These are phyloP conservation scores for Ancistrus triradiatus DNA, from an alignment of 2,113 vertebrate genomes.

Conservation along the genomic window DNA sequence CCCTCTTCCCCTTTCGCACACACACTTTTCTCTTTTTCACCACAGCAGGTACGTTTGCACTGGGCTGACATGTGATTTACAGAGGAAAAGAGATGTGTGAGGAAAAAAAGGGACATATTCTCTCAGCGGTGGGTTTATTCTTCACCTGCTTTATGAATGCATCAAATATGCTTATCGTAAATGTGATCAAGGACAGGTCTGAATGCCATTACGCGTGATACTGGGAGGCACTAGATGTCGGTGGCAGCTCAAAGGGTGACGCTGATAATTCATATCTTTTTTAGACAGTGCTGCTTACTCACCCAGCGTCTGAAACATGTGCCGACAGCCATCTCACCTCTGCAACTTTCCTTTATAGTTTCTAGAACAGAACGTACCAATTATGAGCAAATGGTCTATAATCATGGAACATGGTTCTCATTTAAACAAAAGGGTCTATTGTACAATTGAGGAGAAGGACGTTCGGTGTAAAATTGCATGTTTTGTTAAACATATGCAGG, in stretches of 20 bases:
- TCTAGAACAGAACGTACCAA: neutral
- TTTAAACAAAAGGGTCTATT: no score
- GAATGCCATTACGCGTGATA: conserved; percentile 79
- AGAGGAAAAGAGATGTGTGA: conserved; percentile 76
- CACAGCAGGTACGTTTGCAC: conserved; percentile 86
- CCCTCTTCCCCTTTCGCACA: conserved; percentile 58
- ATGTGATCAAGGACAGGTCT: conserved; percentile 75
- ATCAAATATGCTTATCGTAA: conserved; percentile 83
- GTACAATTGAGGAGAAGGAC: no score
- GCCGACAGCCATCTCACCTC: neutral
- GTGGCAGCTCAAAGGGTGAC: conserved; percentile 85
- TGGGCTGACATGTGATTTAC: conserved; percentile 97
- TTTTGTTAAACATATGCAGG: no score
- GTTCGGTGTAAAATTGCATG: no score
- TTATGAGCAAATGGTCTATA: no score
- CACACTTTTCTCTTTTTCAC: conserved; percentile 72
- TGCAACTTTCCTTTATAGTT: neutral
- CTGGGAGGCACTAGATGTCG: conserved; percentile 68
- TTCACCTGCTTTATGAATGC: conserved; percentile 83
- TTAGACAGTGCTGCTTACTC: conserved; percentile 54
- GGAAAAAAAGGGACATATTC: conserved; percentile 63
- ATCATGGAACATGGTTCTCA: no score
- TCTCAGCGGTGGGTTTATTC: conserved; percentile 83
- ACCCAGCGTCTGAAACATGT: neutral
- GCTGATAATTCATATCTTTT: conserved; percentile 74